These are phyloP conservation scores for Temnothorax unifasciatus DNA, from an alignment of 2,888 invertebrate genomes.

Conservation along the genomic window DNA sequence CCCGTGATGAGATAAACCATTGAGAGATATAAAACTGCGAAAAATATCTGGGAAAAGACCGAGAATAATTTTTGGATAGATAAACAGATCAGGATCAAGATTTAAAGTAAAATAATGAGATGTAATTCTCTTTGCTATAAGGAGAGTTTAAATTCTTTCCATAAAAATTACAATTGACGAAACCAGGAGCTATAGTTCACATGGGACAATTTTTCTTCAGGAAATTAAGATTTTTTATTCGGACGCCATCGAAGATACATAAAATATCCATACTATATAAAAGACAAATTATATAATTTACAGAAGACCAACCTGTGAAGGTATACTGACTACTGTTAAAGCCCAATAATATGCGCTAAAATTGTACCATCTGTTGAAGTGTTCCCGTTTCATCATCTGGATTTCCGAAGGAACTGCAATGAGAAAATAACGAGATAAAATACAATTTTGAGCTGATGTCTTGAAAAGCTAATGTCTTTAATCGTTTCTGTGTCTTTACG, in stretches of 20 bases:
- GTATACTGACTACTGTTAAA: conserved; percentile 91
- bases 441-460: background rate
- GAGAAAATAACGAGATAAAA: background rate
- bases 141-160: background rate
- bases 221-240: background rate
- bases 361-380: conserved; percentile 95
- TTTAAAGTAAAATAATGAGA: conserved; percentile 14
- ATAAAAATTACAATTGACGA: background rate
- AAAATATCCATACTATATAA: background rate
- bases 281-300: conserved; percentile 46
- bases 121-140: background rate
- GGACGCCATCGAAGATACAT: background rate
- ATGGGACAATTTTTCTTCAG: background rate
- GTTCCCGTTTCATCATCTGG: conserved; percentile 92
- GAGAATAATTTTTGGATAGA: background rate
- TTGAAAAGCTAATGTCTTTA: background rate
- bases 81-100: background rate
- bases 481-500: background rate
- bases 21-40: conserved; percentile 90
- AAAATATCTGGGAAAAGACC: conserved; percentile 84
- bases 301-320: conserved; percentile 88
- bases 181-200: background rate
- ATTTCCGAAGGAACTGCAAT: conserved; percentile 93
- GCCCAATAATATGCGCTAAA: conserved; percentile 93
- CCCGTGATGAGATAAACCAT: conserved; percentile 92